phyloP scores from a whole-genome alignment of 2,797 vertebrate species.

The Trichosurus vulpecula region DNA sequence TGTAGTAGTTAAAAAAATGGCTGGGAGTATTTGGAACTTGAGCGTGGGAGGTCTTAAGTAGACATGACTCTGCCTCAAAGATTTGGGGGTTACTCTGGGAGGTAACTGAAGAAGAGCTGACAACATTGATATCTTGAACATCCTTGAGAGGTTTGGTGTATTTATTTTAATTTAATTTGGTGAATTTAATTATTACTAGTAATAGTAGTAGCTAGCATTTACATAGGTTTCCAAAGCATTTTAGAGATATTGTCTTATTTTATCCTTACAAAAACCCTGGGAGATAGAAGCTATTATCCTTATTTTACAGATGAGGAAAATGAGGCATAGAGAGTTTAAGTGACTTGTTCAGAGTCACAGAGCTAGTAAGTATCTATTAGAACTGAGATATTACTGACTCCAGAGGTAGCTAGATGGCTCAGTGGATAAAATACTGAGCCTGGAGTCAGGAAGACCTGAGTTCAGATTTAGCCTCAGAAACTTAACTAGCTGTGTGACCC shows the following conservation, averaged over 20 bases:
- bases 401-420: background rate
- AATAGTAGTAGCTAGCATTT: background rate
- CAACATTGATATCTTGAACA: background rate
- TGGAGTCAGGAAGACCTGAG: background rate
- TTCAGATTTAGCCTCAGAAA: background rate
- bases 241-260: background rate
- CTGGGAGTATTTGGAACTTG: background rate
- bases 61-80: background rate
- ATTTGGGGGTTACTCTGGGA: constrained; percentile 16
- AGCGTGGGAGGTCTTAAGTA: background rate
- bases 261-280: background rate
- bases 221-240: background rate
- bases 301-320: background rate
- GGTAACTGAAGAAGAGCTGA: background rate
- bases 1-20: background rate
- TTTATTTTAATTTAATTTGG: too few species aligned
- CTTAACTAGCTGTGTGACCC: background rate
- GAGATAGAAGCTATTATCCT: background rate
- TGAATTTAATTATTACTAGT: background rate
- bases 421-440: background rate
- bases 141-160: background rate
- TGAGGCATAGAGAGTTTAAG: background rate
- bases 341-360: background rate
- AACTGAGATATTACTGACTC: background rate
- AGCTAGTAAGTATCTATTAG: background rate